Percentiles rank a stretch among this genome's conserved stretches.
Evolutionary conservation across 2,797 vertebrate genomes (phyloP).

Genomic region (Ptychobarbus kaznakovi): DNA sequence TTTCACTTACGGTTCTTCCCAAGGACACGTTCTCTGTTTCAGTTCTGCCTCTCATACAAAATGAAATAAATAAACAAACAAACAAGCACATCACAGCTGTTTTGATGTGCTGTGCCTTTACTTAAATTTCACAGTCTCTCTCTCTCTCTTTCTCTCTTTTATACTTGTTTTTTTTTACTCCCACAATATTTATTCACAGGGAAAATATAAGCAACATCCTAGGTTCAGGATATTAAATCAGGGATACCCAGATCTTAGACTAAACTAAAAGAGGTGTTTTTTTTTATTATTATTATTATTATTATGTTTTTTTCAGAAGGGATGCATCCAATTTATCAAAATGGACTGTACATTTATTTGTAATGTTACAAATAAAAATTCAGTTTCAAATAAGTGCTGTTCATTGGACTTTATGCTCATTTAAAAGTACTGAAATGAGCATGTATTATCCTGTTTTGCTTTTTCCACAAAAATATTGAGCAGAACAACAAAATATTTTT

Average conservation of each 20-base stretch:
- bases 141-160: neutral
- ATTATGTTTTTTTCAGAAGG: neutral
- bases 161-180: neutral
- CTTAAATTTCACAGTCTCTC: neutral
- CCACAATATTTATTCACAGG: constrained; percentile 10
- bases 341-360: neutral
- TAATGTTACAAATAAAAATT: neutral
- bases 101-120: neutral
- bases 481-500: neutral
- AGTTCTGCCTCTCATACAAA: constrained; percentile 17
- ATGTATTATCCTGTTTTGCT: neutral
- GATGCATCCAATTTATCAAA: neutral
- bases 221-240: neutral
- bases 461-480: neutral
- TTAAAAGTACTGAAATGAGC: neutral
- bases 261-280: neutral
- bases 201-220: neutral
- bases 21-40: constrained; percentile 20
- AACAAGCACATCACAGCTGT: constrained; percentile 5
- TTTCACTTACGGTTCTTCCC: constrained; percentile 39
- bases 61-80: constrained; percentile 29
- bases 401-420: neutral
- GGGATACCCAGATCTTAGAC: neutral
- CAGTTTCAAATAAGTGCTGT: neutral
- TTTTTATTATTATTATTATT: neutral